A percentile compares a stretch with the other conserved stretches of the same genome.
These are phyloP conservation scores for Cylloceria caligata DNA, from an alignment of 2,888 invertebrate genomes.

Conservation along the genomic window DNA sequence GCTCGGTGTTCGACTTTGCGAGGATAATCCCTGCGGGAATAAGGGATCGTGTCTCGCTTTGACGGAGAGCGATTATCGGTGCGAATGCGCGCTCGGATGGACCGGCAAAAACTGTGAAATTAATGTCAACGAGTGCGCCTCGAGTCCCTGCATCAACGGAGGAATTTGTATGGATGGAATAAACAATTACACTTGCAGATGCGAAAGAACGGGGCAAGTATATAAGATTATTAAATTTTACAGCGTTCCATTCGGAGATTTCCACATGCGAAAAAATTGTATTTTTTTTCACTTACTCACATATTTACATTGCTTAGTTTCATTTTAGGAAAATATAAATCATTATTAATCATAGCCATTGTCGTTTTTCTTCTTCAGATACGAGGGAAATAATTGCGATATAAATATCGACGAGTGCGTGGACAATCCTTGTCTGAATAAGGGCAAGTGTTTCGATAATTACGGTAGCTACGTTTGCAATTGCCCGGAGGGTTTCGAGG, in stretches of 20 bases:
- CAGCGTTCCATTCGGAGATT: too few relatives aligned
- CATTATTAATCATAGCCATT: background rate
- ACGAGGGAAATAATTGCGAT: slow-evolving; percentile 90
- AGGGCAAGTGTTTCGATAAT: slow-evolving; percentile 92
- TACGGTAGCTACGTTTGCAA: slow-evolving; percentile 93
- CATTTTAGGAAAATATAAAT: slow-evolving; percentile 1
- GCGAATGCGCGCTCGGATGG: slow-evolving; percentile 86
- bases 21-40: slow-evolving; percentile 91
- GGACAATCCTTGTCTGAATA: slow-evolving; percentile 89
- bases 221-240: background rate
- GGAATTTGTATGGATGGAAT: slow-evolving; percentile 90
- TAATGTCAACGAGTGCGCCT: slow-evolving; percentile 91
- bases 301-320: background rate
- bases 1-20: slow-evolving; percentile 89
- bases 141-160: slow-evolving; percentile 90
- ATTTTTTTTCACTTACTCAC: background rate
- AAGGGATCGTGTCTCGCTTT: slow-evolving; percentile 91
- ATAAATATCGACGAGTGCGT: slow-evolving; percentile 92
- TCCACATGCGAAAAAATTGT: too few relatives aligned
- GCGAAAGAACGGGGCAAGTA: slow-evolving; percentile 88
- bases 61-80: slow-evolving; percentile 85
- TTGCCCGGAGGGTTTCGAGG: slow-evolving; percentile 92
- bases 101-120: slow-evolving; percentile 90
- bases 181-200: slow-evolving; percentile 92
- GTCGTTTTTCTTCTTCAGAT: slow-evolving; percentile 85